phyloP scores from a whole-genome alignment of 2,797 vertebrate species.

The Astyanax mexicanus region DNA sequence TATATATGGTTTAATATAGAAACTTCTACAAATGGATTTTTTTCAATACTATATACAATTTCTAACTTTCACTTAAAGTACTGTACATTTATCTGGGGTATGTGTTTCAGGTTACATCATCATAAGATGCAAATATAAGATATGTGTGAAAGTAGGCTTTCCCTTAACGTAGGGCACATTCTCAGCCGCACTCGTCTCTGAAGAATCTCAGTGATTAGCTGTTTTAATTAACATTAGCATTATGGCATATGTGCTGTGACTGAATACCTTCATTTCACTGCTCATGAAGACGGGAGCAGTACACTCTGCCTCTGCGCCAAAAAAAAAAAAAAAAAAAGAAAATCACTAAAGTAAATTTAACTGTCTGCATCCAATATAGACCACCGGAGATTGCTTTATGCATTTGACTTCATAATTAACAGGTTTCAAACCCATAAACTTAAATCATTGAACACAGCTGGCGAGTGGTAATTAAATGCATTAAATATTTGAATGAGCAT shows the following conservation, averaged over 20 bases:
- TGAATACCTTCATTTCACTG: conserved; percentile 63
- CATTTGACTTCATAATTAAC: conserved; percentile 88
- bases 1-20: too few species aligned
- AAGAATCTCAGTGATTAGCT: conserved; percentile 59
- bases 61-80: too few species aligned
- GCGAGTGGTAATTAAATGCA: conserved; percentile 86
- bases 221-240: conserved; percentile 67
- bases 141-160: neutral
- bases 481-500: conserved; percentile 86
- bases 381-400: conserved; percentile 85
- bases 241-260: conserved; percentile 67
- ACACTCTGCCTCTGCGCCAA: conserved; percentile 70
- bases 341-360: conserved; percentile 86
- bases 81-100: too few species aligned
- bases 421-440: conserved; percentile 87
- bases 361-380: conserved; percentile 82
- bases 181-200: conserved; percentile 50
- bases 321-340: too few species aligned
- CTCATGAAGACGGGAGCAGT: conserved; percentile 57
- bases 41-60: too few species aligned
- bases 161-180: conserved; percentile 42
- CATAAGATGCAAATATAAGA: neutral
- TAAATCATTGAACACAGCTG: conserved; percentile 86
- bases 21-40: too few species aligned
- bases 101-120: neutral